phyloP scores from a whole-genome alignment of 2,888 invertebrate species.

The Latrodectus elegans region DNA sequence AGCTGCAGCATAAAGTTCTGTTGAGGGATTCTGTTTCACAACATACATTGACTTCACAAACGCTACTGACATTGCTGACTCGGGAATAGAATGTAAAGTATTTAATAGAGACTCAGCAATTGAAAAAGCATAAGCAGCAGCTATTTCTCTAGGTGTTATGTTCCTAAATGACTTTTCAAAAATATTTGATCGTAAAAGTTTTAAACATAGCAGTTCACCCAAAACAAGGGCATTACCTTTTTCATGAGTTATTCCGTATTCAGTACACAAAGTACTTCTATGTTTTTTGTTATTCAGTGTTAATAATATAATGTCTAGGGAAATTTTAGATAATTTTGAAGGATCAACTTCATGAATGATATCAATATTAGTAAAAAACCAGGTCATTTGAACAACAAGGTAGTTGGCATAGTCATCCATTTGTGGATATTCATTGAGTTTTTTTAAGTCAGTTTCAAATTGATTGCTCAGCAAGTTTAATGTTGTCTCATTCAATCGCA shows the following conservation, averaged over 20 bases:
- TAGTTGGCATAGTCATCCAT: conserved; percentile 49
- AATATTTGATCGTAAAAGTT: conserved; percentile 21
- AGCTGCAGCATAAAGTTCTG: conserved; percentile 39
- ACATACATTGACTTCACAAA: conserved; percentile 47
- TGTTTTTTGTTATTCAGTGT: neutral
- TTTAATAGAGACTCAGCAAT: conserved; percentile 49
- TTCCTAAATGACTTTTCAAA: conserved; percentile 39
- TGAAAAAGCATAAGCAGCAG: conserved; percentile 55
- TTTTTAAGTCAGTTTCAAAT: conserved; percentile 28
- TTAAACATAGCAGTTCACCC: conserved; percentile 39
- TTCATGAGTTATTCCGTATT: conserved; percentile 41
- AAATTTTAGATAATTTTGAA: conserved; percentile 17
- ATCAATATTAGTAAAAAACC: conserved; percentile 39
- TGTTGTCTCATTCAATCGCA: conserved; percentile 12
- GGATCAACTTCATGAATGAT: conserved; percentile 31
- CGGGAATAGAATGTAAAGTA: conserved; percentile 29
- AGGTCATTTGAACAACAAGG: conserved; percentile 26
- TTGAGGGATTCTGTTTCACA: conserved; percentile 31
- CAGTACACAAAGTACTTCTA: conserved; percentile 16
- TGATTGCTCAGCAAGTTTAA: conserved; percentile 12
- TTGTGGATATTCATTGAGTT: conserved; percentile 32
- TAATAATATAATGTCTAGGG: conserved; percentile 19
- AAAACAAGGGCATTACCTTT: conserved; percentile 44
- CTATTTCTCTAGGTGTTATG: conserved; percentile 34
- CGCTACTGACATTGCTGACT: conserved; percentile 53